Base-by-base conservation (phyloP, 2,888 invertebrate species). In the Mamestra brassicae region DNA sequence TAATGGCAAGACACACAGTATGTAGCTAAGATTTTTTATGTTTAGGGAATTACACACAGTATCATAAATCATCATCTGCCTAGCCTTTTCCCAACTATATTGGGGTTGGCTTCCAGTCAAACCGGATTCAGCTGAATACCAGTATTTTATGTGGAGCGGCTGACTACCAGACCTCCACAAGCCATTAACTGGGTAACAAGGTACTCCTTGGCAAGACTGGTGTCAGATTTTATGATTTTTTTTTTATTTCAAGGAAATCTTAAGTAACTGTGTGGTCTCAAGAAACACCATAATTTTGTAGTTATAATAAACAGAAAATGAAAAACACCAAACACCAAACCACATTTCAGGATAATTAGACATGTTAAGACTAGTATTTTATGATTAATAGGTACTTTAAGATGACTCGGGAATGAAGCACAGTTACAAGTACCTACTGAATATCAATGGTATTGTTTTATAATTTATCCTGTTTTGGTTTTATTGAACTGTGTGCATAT, bases 381-480 rank as follows among this genome's bases (percentile, higher is more conserved):
- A 65, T 78, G 61, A 76, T 15, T 57, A 65, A 65, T 65, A 13
- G 47, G 13, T 47, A n/a, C 50, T 61, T 34, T 36, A 65, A 36
- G 50, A 65, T 66, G 65, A 73, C n/a, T 65, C 15, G 42, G 8
- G 38, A 42, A 71, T 45, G 65, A 70, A 36, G 26, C 38, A 50
- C 42, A 38, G 47, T 26, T 55, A 42, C 65, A 71, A 55, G 10
- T 50, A 55, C 36, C 34, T 76, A 52, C 26, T 1, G 6, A 61
- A n/a, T 47, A 26, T 36, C 60, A 36, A 36, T 26, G 4, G 15
- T 36, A 54, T 52, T 50, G 38, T 71, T 71, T 55, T 10, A 79
- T 61, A 52, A 6, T 61, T 78, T 76, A 66, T 78, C 77, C 77
- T 78, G 74, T 78, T 73, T 52, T 52, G 4, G 42, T 79, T 61